These are phyloP conservation scores for Tenebrio molitor DNA, from an alignment of 1,140 invertebrate species.

Conservation along the genomic window DNA sequence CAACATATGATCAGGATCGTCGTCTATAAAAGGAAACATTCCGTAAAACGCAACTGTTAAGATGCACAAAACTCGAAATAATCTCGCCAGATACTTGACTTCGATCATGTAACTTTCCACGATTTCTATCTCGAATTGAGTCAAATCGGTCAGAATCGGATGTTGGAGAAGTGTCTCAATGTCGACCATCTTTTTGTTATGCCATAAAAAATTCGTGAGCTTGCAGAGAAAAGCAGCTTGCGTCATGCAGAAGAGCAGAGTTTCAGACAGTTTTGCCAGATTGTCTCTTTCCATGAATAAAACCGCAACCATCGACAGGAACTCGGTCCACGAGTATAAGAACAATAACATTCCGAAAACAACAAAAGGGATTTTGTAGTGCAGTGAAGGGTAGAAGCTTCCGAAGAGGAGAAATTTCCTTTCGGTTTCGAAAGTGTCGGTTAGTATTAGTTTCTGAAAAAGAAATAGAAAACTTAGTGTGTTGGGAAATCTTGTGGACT, in stretches of 20 bases:
- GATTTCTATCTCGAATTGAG: background rate
- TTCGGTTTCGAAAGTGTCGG: background rate
- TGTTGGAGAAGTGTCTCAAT: background rate
- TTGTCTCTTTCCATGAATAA: constrained; percentile 30
- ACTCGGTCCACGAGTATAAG: constrained; percentile 13
- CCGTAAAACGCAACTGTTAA: constrained; percentile 42
- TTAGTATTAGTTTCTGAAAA: constrained; percentile 20
- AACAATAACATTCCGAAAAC: background rate
- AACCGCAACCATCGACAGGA: constrained; percentile 10
- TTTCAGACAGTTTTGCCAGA: constrained; percentile 39
- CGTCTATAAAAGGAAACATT: constrained; percentile 45
- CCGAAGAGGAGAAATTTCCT: constrained; percentile 11
- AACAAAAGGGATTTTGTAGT: background rate
- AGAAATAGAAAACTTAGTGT: constrained; percentile 13
- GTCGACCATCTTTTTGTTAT: constrained; percentile 5
- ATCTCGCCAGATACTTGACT: constrained; percentile 6
- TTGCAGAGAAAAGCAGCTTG: constrained; percentile 45
- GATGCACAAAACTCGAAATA: constrained; percentile 29
- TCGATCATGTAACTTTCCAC: background rate
- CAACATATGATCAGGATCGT: constrained; percentile 27
- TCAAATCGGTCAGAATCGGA: background rate
- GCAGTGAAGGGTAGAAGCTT: background rate
- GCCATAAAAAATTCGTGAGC: constrained; percentile 29
- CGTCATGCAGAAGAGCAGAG: constrained; percentile 42
- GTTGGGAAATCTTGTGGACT: background rate